Evolutionary conservation across 2,797 vertebrate genomes (phyloP).

Genomic region (Falco biarmicus): DNA sequence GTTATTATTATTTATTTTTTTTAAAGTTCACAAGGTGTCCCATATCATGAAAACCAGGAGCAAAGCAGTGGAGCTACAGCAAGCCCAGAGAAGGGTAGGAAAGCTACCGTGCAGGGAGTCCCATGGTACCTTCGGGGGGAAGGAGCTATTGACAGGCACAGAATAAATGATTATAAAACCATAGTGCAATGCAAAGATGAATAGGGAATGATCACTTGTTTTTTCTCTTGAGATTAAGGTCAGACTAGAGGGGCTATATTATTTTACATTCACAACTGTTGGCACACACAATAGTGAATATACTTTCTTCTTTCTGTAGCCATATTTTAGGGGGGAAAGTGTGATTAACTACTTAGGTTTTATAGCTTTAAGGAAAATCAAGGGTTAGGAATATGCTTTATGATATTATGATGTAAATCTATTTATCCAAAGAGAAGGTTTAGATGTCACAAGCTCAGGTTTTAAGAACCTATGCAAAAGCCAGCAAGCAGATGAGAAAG

Average conservation of each 20-base stretch:
- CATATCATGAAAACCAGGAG: not conserved
- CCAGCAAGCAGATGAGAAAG: not conserved
- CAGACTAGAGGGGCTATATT: not conserved
- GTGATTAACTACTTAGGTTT: not conserved
- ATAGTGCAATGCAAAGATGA: not conserved
- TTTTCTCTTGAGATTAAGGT: not conserved
- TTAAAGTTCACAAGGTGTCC: not conserved
- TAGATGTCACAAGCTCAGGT: not conserved
- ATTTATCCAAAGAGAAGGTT: not conserved
- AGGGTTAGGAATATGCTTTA: not conserved
- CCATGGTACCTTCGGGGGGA: not conserved
- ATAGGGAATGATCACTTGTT: not conserved
- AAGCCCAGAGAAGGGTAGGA: not conserved
- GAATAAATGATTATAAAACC: not conserved
- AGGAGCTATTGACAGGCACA: not conserved
- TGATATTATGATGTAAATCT: not conserved
- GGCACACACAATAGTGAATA: not conserved
- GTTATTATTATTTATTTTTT: not conserved
- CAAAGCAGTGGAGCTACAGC: not conserved
- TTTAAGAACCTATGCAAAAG: not conserved
- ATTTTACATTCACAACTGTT: not conserved
- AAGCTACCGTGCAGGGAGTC: rapidly evolving
- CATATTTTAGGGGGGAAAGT: not conserved
- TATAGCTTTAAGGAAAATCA: not conserved
- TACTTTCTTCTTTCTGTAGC: not conserved